phyloP scores from a whole-genome alignment of 2,797 vertebrate species.

The Toxotes lorentzi region DNA sequence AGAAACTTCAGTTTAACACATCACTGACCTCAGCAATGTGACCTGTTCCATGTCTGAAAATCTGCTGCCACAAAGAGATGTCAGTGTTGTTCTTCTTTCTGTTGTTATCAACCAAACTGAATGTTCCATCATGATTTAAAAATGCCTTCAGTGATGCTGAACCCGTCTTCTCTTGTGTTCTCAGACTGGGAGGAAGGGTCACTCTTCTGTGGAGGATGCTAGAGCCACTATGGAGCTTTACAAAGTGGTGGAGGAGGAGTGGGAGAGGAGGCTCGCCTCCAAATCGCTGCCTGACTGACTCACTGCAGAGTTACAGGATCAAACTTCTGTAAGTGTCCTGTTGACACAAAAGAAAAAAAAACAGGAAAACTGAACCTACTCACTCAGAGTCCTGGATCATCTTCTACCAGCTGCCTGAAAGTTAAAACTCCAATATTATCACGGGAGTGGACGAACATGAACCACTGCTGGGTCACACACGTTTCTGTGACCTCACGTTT shows the following conservation, averaged over 20 bases:
- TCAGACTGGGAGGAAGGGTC: conserved; percentile 88
- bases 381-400: not conserved
- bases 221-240: conserved; percentile 95
- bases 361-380: not conserved
- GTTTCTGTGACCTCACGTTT: conserved; percentile 7
- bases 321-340: not conserved
- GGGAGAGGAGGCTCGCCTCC: conserved; percentile 85
- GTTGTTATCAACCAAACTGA: too few species aligned
- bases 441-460: not conserved
- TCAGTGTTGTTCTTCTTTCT: too few species aligned
- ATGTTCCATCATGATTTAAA: not conserved
- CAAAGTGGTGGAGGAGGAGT: conserved; percentile 90
- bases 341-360: not conserved
- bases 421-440: not conserved
- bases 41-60: too few species aligned
- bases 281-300: not conserved
- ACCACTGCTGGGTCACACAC: not conserved
- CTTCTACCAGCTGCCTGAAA: conserved; percentile 13
- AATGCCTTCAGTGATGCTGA: not conserved
- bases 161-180: conserved; percentile 35
- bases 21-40: too few species aligned
- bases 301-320: not conserved
- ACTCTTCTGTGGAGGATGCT: conserved; percentile 95
- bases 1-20: too few species aligned
- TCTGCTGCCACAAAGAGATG: too few species aligned